Conservation (phyloP, 2,113 vertebrate species). For the Anhinga rufa region DNA sequence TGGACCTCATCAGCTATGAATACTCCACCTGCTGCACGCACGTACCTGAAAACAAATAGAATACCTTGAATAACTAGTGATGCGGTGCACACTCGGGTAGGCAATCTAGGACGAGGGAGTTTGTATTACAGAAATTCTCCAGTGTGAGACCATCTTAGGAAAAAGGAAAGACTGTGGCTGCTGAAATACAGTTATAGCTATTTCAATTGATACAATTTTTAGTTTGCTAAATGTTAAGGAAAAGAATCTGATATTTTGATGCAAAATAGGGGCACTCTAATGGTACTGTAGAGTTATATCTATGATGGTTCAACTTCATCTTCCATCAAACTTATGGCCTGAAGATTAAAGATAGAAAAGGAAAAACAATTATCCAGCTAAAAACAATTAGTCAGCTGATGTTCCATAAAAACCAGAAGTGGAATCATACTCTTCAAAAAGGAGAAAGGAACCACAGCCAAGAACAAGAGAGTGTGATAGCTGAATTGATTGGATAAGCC, state of each 20-base stretch:
- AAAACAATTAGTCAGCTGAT: neutral
- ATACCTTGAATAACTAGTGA: neutral
- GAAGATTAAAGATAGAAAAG: neutral
- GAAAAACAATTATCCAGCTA: neutral
- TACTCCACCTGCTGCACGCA: slow-evolving; percentile 81
- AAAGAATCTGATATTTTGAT: neutral
- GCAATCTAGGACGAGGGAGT: neutral
- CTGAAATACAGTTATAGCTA: neutral
- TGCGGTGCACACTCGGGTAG: fast-evolving
- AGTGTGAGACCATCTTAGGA: neutral
- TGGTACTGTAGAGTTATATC: neutral
- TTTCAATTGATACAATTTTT: neutral
- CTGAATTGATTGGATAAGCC: neutral
- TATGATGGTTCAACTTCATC: neutral
- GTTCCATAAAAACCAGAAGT: neutral
- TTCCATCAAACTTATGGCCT: neutral
- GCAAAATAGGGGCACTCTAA: neutral
- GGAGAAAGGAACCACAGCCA: neutral
- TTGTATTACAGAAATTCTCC: neutral
- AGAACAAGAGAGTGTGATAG: neutral
- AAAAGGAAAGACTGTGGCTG: neutral
- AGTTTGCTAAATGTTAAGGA: neutral
- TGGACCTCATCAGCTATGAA: slow-evolving; percentile 97
- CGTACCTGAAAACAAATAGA: slow-evolving; percentile 72
- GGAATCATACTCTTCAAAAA: neutral